Evolutionary conservation across 2,888 invertebrate genomes (phyloP).

Genomic region (Cheilosia grossa): DNA sequence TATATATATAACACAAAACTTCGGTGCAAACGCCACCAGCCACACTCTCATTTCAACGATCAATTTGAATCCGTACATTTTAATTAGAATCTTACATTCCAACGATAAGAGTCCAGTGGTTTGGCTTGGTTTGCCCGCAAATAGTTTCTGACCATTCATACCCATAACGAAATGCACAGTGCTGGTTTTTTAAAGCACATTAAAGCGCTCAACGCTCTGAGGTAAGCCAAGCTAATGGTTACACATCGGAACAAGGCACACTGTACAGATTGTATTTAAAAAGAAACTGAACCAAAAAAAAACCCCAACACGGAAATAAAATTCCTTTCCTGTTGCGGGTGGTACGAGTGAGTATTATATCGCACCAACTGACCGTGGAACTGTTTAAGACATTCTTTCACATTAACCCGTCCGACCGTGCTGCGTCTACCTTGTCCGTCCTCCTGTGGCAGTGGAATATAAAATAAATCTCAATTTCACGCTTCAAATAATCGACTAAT

Average conservation of each 20-base stretch:
- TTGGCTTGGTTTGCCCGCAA: constrained; percentile 20
- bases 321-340: not conserved
- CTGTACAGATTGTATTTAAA: constrained; percentile 23
- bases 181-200: constrained; percentile 21
- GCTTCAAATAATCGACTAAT: constrained; percentile 70
- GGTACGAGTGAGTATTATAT: not conserved
- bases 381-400: constrained; percentile 1
- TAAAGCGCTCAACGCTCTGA: constrained; percentile 21
- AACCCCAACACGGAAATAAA: not conserved
- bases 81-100: constrained; percentile 58
- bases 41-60: not conserved
- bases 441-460: constrained; percentile 32
- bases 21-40: not conserved
- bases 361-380: constrained; percentile 2
- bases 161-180: constrained; percentile 15
- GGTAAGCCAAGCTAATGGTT: constrained; percentile 60
- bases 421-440: not conserved
- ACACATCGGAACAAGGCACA: constrained; percentile 2
- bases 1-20: not conserved
- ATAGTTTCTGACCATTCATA: constrained; percentile 33
- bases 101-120: constrained; percentile 30
- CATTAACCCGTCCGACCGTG: not conserved
- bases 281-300: not conserved
- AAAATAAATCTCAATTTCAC: constrained; percentile 73
- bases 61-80: constrained; percentile 38